These are phyloP conservation scores for Gavialis gangeticus DNA, from an alignment of 2,113 vertebrate genomes.

Conservation along the genomic window DNA sequence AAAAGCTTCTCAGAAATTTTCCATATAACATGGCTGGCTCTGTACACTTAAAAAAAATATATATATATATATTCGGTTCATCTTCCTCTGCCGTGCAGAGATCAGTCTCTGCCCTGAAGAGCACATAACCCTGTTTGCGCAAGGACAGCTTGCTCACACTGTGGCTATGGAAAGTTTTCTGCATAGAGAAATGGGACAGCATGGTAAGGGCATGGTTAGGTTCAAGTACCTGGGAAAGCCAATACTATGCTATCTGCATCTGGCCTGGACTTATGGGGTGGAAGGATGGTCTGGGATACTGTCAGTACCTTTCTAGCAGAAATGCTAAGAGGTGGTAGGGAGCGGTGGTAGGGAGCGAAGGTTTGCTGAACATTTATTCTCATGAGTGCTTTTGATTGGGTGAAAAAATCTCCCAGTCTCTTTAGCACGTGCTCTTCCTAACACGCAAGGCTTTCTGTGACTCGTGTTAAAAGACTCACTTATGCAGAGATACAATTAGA, in stretches of 20 bases:
- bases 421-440: background rate
- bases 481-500: conserved; percentile 11
- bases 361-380: conserved; percentile 2
- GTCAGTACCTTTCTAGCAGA: background rate
- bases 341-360: background rate
- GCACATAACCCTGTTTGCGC: background rate
- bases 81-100: fast-evolving
- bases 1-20: background rate
- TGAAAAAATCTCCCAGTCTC: background rate
- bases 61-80: too few relatives aligned
- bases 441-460: conserved; percentile 1
- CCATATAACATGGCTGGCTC: background rate
- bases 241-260: fast-evolving
- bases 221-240: background rate
- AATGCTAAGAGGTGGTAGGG: background rate
- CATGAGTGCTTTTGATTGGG: background rate
- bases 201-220: background rate
- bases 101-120: background rate
- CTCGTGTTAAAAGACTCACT: conserved; percentile 42
- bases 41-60: background rate
- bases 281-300: background rate
- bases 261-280: background rate
- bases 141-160: fast-evolving
- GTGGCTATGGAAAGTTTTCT: fast-evolving
- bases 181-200: fast-evolving